phyloP scores from a whole-genome alignment of 2,888 invertebrate genomes.

The Pandemis heparana region DNA sequence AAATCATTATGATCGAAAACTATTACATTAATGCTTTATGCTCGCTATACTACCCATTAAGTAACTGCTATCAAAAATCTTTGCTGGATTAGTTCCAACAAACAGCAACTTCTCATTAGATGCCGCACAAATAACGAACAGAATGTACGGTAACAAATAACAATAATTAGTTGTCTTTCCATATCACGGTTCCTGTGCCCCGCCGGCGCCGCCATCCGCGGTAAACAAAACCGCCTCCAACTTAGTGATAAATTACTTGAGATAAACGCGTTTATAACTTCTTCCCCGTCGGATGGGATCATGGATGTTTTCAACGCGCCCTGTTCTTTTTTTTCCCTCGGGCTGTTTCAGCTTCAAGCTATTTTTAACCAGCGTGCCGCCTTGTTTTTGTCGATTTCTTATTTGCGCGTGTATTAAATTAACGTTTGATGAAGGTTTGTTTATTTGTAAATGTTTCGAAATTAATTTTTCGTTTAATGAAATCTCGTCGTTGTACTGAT shows the following conservation, averaged over 20 bases:
- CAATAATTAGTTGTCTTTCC: slow-evolving; percentile 41
- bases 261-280: slow-evolving; percentile 43
- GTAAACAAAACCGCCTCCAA: slow-evolving; percentile 42
- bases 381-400: slow-evolving; percentile 17
- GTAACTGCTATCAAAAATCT: neutral
- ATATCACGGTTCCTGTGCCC: slow-evolving; percentile 33
- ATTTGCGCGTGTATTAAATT: slow-evolving; percentile 3
- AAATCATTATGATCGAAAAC: neutral
- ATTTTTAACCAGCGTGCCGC: slow-evolving; percentile 16
- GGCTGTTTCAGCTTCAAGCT: slow-evolving; percentile 12
- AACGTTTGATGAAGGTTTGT: slow-evolving; percentile 5
- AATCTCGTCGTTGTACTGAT: neutral
- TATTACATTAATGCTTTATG: neutral
- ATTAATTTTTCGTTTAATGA: neutral
- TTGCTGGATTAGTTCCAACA: slow-evolving; percentile 22
- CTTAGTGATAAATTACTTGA: slow-evolving; percentile 42
- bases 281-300: slow-evolving; percentile 36
- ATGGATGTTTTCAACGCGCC: slow-evolving; percentile 17
- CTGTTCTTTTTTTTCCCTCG: slow-evolving; percentile 2
- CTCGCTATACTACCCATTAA: neutral
- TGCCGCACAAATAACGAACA: slow-evolving; percentile 17
- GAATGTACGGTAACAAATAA: slow-evolving; percentile 34
- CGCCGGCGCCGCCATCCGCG: slow-evolving; percentile 27
- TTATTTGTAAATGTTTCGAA: slow-evolving; percentile 8
- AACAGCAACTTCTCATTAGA: slow-evolving; percentile 14